phyloP scores from a whole-genome alignment of 2,888 invertebrate genomes.

The Ectemnius lituratus region DNA sequence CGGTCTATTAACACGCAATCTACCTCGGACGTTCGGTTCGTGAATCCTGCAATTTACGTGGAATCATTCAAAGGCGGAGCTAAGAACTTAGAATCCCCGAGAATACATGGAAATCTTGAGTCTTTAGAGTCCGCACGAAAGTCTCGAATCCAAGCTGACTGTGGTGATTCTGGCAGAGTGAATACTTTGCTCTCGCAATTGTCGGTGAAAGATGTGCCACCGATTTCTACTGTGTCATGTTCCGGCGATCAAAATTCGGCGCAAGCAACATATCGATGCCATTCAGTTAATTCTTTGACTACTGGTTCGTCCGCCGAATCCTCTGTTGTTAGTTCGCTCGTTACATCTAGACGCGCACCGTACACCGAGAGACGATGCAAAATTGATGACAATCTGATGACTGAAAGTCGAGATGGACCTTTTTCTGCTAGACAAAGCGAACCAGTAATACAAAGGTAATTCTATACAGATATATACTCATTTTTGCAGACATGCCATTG shows the following conservation, averaged over 20 bases:
- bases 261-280: conserved; percentile 64
- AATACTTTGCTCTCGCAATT: conserved; percentile 30
- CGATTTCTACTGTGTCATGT: conserved; percentile 11
- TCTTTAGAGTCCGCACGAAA: background rate
- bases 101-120: conserved; percentile 3
- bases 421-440: conserved; percentile 22
- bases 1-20: conserved; percentile 41
- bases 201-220: conserved; percentile 37
- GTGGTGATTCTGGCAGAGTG: conserved; percentile 65
- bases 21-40: conserved; percentile 75
- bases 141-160: conserved; percentile 51
- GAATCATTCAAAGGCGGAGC: conserved; percentile 79
- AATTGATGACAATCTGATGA: conserved; percentile 40
- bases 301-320: conserved; percentile 42
- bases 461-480: too few species aligned
- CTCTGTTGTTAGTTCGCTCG: conserved; percentile 30
- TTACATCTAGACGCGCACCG: conserved; percentile 41
- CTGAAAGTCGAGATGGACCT: conserved; percentile 2
- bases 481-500: too few species aligned
- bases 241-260: conserved; percentile 40
- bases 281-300: conserved; percentile 49
- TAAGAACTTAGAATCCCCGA: conserved; percentile 45
- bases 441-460: conserved; percentile 56
- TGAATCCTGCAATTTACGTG: conserved; percentile 82
- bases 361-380: conserved; percentile 56